Base-by-base conservation (phyloP, 2,113 vertebrate species). In the Bufo bufo region DNA sequence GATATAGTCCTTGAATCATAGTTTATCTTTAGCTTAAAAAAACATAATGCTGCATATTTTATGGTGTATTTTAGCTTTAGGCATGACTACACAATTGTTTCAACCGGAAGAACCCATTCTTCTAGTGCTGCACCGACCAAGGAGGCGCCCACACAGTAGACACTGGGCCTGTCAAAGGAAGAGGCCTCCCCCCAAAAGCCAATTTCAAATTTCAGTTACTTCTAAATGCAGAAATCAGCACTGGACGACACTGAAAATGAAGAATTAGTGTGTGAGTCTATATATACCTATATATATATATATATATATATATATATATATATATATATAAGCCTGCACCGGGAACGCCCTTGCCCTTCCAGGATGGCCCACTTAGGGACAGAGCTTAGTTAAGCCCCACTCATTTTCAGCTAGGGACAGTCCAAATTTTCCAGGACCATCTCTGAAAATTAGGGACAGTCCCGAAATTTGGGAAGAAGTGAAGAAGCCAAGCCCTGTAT, bases 1-100 rank as follows among this genome's bases (percentile, higher is more conserved):
- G 66, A 82, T 87, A 82, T 87, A 81, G 63, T 71, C 52, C 83
- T 65, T 88, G 87, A 88, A 83, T 77, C 80, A 77, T 83, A 82
- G 81, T 77, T 82, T 82, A 87, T 69, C 65, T 87, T 77, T 88
- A 83, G 59, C 77, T 71, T 66, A 58, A 86, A 88, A 77, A 88
- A 82, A 87, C 47, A 84, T 84, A 84, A 71, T 84, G 63, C 82
- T 52, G 65, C 20, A 84, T 10, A 66, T 66, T 66, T 65, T 52
- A 66, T 14, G 71, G 49, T 59, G 45, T 23, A 61, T 45, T 61
- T 45, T 45, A 8, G 80, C 80, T 43, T 82, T 8, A 82, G 4
- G 16, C 23, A 82, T 82, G 80, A 33, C 80, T 20, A 20, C 11
- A 50, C 1, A 8, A 49, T 75, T 45, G 33, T 47, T 10, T 50